Evolutionary conservation across 1,140 invertebrate species (phyloP), one percentile per base, ranked within the genome.

Genomic region (Laodelphax striatellus): DNA sequence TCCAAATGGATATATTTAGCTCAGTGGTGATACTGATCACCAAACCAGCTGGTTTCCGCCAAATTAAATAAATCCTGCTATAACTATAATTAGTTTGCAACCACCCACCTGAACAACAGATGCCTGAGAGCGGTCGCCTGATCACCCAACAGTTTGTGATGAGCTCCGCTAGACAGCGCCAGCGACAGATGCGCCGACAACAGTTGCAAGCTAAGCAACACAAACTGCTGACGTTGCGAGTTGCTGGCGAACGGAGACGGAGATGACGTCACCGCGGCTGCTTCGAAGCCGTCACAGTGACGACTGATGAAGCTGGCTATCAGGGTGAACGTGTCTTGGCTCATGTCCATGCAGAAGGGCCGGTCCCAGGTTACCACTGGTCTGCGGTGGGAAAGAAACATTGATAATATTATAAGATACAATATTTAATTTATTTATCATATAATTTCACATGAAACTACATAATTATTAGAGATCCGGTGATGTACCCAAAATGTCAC

Each of bases 261-360:
- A 38, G 34, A 11, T 38, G 34, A 9, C 34, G 8, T 38, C 10
- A 11, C 34, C 4, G 3, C 10, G 34, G 4, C 34, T 9, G 34
- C 34, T 13, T 1, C 11, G 10, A 38, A 38, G 4, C 34, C 34
- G 11, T 38, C 34, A 60, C 80, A 79, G 69, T 83, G 84, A 63
- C 76, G 76, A 65, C 82, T 76, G 19, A 85, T 69, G 66, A 84
- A 83, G 5, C 70, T 67, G 44, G 76, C 72, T n/a, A 85, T 69
- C 9, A 77, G 67, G 8, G 73, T 68, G 66, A 85, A 83, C 1
- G 82, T 84, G 19, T 73, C 74, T 67, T 82, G 80, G 64, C 83
- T 77, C 14, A 84, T 71, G 67, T 85, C 82, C 28, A 84, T 72
- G 71, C 82, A 84, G 66, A 83, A 83, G 11, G 81, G 80, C 50